A percentile compares a stretch with the other conserved stretches of the same genome.
phyloP scores from a whole-genome alignment of 2,888 invertebrate genomes.

The Macaria notata region DNA sequence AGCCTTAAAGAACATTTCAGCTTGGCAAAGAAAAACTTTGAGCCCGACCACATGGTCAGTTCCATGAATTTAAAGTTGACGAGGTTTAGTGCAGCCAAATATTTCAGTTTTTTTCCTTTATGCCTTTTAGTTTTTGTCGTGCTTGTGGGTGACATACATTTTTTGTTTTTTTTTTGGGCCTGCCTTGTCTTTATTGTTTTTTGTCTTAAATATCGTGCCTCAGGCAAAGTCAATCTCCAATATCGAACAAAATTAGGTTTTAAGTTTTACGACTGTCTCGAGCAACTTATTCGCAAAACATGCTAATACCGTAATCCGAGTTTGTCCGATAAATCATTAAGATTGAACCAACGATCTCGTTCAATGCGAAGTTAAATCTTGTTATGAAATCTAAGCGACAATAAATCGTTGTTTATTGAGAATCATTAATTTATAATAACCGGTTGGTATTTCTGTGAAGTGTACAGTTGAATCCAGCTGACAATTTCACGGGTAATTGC shows the following conservation, averaged over 20 bases:
- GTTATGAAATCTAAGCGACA: not conserved
- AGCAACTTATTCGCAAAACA: too few relatives aligned
- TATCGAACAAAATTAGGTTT: too few relatives aligned
- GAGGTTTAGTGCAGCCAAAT: slow-evolving; percentile 20
- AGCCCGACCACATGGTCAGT: slow-evolving; percentile 29
- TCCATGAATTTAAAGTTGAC: slow-evolving; percentile 29
- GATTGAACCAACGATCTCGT: too few relatives aligned
- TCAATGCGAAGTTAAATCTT: slow-evolving; percentile 1
- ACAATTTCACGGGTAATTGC: slow-evolving; percentile 75
- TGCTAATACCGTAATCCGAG: too few relatives aligned
- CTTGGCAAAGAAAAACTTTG: not conserved
- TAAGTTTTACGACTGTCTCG: too few relatives aligned
- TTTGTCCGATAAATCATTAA: too few relatives aligned
- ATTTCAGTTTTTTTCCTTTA: slow-evolving; percentile 16
- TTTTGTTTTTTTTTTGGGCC: too few relatives aligned
- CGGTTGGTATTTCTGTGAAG: slow-evolving; percentile 21
- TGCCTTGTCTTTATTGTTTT: too few relatives aligned
- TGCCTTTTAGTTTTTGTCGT: too few relatives aligned
- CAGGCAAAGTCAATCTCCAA: too few relatives aligned
- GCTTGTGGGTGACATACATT: too few relatives aligned
- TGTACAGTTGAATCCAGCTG: slow-evolving; percentile 32
- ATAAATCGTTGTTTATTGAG: slow-evolving; percentile 10
- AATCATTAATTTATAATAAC: slow-evolving; percentile 11
- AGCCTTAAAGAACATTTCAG: slow-evolving; percentile 27
- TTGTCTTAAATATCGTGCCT: too few relatives aligned